Evolutionary conservation across 2,113 vertebrate genomes (phyloP).

Genomic region (Dicrurus megarhynchus): DNA sequence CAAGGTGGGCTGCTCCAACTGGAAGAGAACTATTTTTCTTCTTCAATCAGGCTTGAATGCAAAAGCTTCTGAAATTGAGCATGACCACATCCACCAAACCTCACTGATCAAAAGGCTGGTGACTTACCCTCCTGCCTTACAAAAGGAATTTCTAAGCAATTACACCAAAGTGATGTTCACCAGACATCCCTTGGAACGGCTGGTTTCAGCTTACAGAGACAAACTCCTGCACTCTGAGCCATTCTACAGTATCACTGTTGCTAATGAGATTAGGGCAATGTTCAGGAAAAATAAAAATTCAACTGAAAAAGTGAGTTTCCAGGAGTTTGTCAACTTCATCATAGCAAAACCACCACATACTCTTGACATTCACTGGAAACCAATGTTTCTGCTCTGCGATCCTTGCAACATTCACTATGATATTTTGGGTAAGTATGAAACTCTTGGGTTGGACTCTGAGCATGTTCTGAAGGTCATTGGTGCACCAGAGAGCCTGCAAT

Average conservation of each 20-base stretch:
- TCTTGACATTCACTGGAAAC: conserved; percentile 66
- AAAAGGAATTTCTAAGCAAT: conserved; percentile 23
- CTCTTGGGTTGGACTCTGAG: conserved; percentile 38
- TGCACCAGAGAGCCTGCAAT: conserved; percentile 24
- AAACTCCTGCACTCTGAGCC: conserved; percentile 62
- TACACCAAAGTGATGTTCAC: conserved; percentile 71
- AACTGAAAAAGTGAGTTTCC: conserved; percentile 47
- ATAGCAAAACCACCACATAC: not conserved
- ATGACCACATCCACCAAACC: conserved; percentile 16
- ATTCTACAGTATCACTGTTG: not conserved
- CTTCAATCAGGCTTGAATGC: conserved; percentile 26
- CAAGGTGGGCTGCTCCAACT: conserved; percentile 71
- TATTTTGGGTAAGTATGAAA: conserved; percentile 61
- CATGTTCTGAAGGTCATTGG: conserved; percentile 43
- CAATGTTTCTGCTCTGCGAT: conserved; percentile 63
- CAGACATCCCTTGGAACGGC: conserved; percentile 63
- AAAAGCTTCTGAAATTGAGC: conserved; percentile 31
- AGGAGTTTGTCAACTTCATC: conserved; percentile 58
- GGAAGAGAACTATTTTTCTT: conserved; percentile 66
- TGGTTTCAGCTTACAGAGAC: conserved; percentile 72
- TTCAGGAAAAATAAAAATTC: conserved; percentile 28
- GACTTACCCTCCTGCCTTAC: not conserved
- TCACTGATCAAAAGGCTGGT: conserved; percentile 11
- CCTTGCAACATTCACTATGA: conserved; percentile 64
- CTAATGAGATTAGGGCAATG: conserved; percentile 47